Conservation (phyloP, 1,140 invertebrate genomes). For the Heterodera carotae region DNA sequence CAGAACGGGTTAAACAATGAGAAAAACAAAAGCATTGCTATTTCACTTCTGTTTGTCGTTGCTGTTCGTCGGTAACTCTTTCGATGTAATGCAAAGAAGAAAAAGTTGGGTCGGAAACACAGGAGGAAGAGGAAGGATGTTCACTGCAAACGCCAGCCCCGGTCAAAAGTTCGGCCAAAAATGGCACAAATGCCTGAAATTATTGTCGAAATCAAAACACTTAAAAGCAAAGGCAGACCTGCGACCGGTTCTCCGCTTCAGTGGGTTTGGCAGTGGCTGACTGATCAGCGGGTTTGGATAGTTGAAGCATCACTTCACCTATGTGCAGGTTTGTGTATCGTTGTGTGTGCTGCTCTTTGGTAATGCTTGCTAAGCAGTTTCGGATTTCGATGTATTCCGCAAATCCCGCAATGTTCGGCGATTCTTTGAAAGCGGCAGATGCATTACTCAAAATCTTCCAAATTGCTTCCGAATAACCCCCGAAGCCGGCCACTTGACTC, state of each 20-base stretch:
- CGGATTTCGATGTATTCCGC: conserved; percentile 32
- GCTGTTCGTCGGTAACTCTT: neutral
- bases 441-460: conserved; percentile 40
- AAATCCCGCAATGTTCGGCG: neutral
- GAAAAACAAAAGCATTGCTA: too few species aligned
- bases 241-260: conserved; percentile 26
- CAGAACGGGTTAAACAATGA: neutral
- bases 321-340: conserved; percentile 41
- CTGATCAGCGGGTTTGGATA: conserved; percentile 20
- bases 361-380: conserved; percentile 32
- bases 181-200: conserved; percentile 49
- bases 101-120: neutral
- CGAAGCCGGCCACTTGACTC: conserved; percentile 37
- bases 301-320: conserved; percentile 52
- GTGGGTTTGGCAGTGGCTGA: neutral
- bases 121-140: conserved; percentile 10
- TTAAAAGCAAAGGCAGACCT: neutral
- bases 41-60: conserved; percentile 5
- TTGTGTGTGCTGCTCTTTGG: conserved; percentile 31
- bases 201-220: neutral
- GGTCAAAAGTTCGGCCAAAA: conserved; percentile 42
- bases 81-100: conserved; percentile 20
- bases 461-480: conserved; percentile 46
- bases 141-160: conserved; percentile 9
- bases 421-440: conserved; percentile 34